A percentile compares a stretch with the other conserved stretches of the same genome.
phyloP scores from a whole-genome alignment of 64 coral and sea anemone genomes.

The Orbicella faveolata region DNA sequence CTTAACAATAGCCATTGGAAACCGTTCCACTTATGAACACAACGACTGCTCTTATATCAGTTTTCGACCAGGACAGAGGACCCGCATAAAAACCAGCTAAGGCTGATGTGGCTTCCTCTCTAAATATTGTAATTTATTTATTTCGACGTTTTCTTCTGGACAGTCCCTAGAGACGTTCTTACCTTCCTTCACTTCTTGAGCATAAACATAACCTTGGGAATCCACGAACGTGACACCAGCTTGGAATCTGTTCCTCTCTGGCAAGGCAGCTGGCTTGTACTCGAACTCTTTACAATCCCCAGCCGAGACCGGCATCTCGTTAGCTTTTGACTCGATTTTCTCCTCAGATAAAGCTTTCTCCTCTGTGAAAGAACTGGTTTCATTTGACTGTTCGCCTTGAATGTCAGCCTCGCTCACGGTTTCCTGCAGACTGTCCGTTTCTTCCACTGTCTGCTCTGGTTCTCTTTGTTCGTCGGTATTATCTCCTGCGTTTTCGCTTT shows the following conservation, averaged over 20 bases:
- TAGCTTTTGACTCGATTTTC: neutral
- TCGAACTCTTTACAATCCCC: neutral
- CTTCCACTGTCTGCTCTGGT: neutral
- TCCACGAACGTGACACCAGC: slow-evolving; percentile 76
- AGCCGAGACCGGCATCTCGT: neutral
- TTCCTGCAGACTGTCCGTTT: neutral
- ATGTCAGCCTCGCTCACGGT: neutral
- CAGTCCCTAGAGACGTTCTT: neutral
- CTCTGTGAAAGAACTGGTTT: slow-evolving; percentile 21
- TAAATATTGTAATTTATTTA: too few species aligned
- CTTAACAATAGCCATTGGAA: neutral
- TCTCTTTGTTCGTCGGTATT: neutral
- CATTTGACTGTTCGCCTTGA: neutral
- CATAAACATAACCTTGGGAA: slow-evolving; percentile 78
- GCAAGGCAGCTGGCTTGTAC: slow-evolving; percentile 62
- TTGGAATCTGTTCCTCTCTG: slow-evolving; percentile 45
- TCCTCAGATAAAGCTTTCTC: slow-evolving; percentile 5
- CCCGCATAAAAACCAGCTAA: too few species aligned
- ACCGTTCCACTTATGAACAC: neutral
- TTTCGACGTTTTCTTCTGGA: too few species aligned
- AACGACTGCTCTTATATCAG: too few species aligned
- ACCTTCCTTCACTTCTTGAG: slow-evolving; percentile 87
- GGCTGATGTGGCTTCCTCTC: too few species aligned
- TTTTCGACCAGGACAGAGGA: too few species aligned
- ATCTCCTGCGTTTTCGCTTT: neutral